Base-by-base conservation (phyloP, 2,113 vertebrate species). In the Lophura nycthemera region DNA sequence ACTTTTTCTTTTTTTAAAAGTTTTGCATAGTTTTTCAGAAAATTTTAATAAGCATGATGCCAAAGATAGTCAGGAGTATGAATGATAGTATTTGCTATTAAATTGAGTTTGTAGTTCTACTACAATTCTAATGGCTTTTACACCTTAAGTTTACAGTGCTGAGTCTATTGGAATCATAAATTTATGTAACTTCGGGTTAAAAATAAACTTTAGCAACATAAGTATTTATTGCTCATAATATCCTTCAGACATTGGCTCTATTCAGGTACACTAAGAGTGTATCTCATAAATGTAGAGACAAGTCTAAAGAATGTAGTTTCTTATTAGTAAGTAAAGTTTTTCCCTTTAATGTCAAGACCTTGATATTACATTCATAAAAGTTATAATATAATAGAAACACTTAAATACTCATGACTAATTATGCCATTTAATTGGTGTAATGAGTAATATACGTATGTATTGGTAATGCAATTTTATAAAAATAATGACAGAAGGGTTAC, bases 211-310 rank as follows among this genome's bases (percentile, higher is more conserved):
- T 36, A 59, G 45, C 18, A 54, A 32, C 11, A 47, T 47, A 63
- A 66, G 34, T 1, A 66, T 81, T 78, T 85, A 59, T n/a, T 75
- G 20, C 38, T 78, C 2, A 0, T 47, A 63, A 75, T 40, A 67
- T 56, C n/a, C 24, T 63, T 30, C 24, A 63, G 9, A 17, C 5
- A 14, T 12, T 56, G 36, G 5, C 12, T 71, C 15, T 0, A 0
- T 72, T 42, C 71, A 64, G 50, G 43, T 29, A 47, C 29, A 5
- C 0, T 16, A n/a, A 57, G 18, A 32, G 18, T 59, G 32, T 19
- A n/a, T 59, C 11, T 59, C 8, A 13, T n/a, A 20, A 32, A n/a
- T 48, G 18, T 48, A 54, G 59, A 8, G 17, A 63, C 48, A 36
- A 54, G 22, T 38, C 3, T 40, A 30, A 74, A 66, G 11, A 71